Evolutionary conservation across 2,113 vertebrate genomes (phyloP).

Genomic region (Sylvietta virens): DNA sequence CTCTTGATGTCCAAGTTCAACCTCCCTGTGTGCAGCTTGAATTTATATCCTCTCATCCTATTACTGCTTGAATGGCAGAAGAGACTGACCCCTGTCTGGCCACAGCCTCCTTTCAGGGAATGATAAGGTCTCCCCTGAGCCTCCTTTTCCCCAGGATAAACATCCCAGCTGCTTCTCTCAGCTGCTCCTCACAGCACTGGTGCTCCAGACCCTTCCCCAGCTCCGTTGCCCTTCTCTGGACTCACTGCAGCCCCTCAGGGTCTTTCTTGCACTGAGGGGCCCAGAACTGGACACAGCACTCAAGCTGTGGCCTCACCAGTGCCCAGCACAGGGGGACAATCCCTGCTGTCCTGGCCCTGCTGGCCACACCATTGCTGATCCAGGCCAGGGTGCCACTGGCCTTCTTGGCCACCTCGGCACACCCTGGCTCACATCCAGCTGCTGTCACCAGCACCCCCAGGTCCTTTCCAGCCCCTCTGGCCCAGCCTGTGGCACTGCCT

Average conservation of each 20-base stretch:
- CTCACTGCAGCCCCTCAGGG: neutral
- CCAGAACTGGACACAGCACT: neutral
- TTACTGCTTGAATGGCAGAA: neutral
- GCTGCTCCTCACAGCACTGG: neutral
- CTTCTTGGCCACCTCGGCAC: neutral
- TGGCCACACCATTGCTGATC: neutral
- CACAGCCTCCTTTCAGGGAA: too few relatives aligned
- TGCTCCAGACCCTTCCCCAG: neutral
- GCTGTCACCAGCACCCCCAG: neutral
- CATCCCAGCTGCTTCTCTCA: neutral
- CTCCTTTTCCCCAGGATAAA: neutral
- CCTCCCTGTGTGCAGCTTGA: neutral
- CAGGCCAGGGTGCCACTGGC: neutral
- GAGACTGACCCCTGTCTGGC: rapidly evolving
- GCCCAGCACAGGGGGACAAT: neutral
- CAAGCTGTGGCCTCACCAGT: neutral
- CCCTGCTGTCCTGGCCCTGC: neutral
- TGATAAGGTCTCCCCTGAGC: neutral
- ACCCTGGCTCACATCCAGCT: neutral
- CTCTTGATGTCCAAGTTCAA: neutral
- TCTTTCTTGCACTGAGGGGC: neutral
- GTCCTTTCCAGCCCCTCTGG: neutral
- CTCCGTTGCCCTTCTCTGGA: neutral
- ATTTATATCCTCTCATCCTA: neutral
- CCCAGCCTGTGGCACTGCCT: neutral